Base-by-base conservation (phyloP, 2,888 invertebrate species). In the Chaetogeoica ovagalla region DNA sequence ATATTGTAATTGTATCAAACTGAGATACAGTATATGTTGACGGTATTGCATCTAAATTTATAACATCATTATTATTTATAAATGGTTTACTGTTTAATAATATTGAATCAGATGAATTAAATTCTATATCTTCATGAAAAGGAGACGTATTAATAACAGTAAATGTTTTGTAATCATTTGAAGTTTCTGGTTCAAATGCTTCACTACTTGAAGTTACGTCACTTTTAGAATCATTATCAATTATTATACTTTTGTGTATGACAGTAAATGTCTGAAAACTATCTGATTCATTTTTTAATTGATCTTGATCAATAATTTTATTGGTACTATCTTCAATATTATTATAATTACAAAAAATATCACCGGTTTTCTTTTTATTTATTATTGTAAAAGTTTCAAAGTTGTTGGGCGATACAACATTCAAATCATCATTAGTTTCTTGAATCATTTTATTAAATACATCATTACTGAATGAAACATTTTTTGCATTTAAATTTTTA, bases 321-420 rank as follows among this genome's bases (percentile, higher is more conserved):
- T n/a, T 59, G 48, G 43, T 15, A 68, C 19, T 62, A 59, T 66
- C 48, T 17, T 65, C 57, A 39, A 70, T 65, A 55, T 43, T 30
- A 68, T 71, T 76, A 30, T 62, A 60, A 30, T 79, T 59, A 55
- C 55, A 5, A 66, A 37, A 60, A 63, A 13, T 55, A 30, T 82
- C 60, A 17, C 52, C n/a, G 52, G n/a, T 48, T 60, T 23, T 65
- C 2, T 66, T 21, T 39, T 82, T 76, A 30, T 81, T 81, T 75
- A 82, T 74, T 52, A 82, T 68, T 71, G 82, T 82, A 82, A 82
- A 83, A 81, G 82, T 82, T 73, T 82, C 75, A 71, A 75, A 79
- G 57, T 30, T 79, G 15, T 70, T 39, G 6, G 60, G 69, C 7
- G 55, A 70, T 69, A 70, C 37, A 30, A 77, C 69, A 70, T 69